phyloP scores from a whole-genome alignment of 2,113 vertebrate species.

The Anser brachyrhynchus region DNA sequence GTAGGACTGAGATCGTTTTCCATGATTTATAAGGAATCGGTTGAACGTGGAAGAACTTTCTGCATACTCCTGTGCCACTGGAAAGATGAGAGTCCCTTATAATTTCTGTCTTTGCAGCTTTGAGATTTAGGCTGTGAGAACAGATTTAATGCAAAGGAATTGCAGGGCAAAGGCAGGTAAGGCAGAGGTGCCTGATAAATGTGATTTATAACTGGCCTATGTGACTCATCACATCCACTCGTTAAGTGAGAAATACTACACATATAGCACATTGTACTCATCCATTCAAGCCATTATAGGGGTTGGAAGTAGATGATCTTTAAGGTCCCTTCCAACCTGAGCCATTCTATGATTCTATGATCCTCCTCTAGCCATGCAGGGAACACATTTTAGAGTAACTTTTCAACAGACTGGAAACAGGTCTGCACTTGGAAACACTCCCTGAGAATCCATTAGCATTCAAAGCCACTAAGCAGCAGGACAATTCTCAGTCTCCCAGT shows the following conservation, averaged over 20 bases:
- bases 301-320: too few relatives aligned
- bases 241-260: neutral
- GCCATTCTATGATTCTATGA: too few relatives aligned
- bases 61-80: neutral
- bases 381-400: neutral
- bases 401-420: neutral
- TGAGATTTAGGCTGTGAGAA: neutral
- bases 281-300: too few relatives aligned
- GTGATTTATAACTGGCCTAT: neutral
- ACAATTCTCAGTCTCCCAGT: neutral
- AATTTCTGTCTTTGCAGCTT: neutral
- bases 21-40: neutral
- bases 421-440: neutral
- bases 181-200: neutral
- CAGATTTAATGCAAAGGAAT: neutral
- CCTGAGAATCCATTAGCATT: neutral
- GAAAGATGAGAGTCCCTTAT: neutral
- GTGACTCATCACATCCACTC: neutral
- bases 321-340: too few relatives aligned
- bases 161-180: neutral
- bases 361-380: neutral
- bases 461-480: neutral
- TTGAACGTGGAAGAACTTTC: neutral
- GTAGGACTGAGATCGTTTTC: neutral
- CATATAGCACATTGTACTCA: neutral